phyloP scores from a whole-genome alignment of 2,113 vertebrate species.

The Crotalus helleri region DNA sequence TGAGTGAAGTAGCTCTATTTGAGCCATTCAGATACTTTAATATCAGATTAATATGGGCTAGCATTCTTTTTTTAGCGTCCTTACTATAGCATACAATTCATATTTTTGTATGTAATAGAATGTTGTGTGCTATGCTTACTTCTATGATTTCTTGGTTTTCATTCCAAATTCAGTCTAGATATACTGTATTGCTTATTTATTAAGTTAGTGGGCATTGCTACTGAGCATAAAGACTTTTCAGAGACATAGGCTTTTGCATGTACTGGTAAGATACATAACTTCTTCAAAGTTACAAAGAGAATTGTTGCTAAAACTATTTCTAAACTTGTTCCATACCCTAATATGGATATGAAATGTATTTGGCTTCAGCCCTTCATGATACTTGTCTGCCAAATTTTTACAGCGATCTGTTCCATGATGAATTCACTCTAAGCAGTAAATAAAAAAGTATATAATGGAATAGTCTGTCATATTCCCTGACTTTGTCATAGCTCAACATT shows the following conservation, averaged over 20 bases:
- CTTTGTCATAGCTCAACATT: constrained; percentile 33
- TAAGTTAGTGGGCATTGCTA: not conserved
- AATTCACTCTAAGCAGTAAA: constrained; percentile 66
- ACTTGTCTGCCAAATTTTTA: constrained; percentile 65
- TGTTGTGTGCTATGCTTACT: constrained; percentile 28
- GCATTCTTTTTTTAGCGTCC: not conserved
- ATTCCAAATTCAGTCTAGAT: not conserved
- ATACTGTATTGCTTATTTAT: constrained; percentile 22
- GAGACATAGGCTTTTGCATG: constrained; percentile 24
- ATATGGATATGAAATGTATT: constrained; percentile 75
- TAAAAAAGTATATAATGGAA: constrained; percentile 62
- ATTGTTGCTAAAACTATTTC: constrained; percentile 47
- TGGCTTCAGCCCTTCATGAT: constrained; percentile 53
- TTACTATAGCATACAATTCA: not conserved
- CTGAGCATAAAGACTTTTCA: not conserved
- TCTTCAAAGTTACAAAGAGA: constrained; percentile 44
- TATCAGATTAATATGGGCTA: not conserved
- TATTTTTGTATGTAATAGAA: constrained; percentile 29
- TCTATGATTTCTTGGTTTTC: constrained; percentile 15
- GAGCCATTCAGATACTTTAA: not conserved
- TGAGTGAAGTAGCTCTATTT: too few relatives aligned
- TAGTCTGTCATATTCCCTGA: constrained; percentile 48
- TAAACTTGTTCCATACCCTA: constrained; percentile 66
- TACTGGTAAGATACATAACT: constrained; percentile 28
- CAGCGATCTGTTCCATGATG: constrained; percentile 57